Percentiles rank a stretch among this genome's conserved stretches.
phyloP scores from a whole-genome alignment of 2,797 vertebrate species.

The Cyprinodon diabolis region DNA sequence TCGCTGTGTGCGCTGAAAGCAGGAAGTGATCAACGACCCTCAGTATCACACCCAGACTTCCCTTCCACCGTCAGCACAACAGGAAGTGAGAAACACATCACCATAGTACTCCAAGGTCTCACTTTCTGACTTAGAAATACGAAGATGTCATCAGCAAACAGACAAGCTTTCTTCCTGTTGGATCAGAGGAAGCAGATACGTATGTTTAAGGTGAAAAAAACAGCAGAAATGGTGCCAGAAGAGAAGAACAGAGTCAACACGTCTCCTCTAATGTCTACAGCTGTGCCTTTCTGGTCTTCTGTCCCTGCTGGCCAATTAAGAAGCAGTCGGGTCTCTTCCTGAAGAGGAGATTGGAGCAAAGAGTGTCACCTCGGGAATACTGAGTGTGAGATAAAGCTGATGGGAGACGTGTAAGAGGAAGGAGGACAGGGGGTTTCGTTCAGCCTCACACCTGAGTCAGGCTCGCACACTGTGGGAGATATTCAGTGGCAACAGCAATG shows the following conservation, averaged over 20 bases:
- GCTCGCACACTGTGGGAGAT: background rate
- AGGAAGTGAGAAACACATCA: slow-evolving; percentile 57
- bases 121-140: slow-evolving; percentile 53
- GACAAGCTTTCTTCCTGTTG: background rate
- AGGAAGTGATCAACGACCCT: slow-evolving; percentile 23
- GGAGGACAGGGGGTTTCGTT: background rate
- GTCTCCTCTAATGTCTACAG: slow-evolving; percentile 23
- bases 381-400: background rate
- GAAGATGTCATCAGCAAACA: background rate
- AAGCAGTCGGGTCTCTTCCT: slow-evolving; percentile 26
- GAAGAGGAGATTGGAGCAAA: slow-evolving; percentile 39
- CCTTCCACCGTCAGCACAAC: slow-evolving; percentile 32
- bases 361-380: slow-evolving; percentile 37
- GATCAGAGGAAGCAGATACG: background rate
- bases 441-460: background rate
- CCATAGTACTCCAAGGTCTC: slow-evolving; percentile 41
- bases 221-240: background rate
- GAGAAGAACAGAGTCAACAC: background rate
- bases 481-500: background rate
- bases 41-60: slow-evolving; percentile 18
- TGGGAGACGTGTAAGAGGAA: background rate
- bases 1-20: background rate
- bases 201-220: background rate
- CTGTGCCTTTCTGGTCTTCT: slow-evolving; percentile 33
- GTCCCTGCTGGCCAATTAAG: slow-evolving; percentile 65